phyloP scores from a whole-genome alignment of 2,797 vertebrate species.

The Cyclopterus lumpus region DNA sequence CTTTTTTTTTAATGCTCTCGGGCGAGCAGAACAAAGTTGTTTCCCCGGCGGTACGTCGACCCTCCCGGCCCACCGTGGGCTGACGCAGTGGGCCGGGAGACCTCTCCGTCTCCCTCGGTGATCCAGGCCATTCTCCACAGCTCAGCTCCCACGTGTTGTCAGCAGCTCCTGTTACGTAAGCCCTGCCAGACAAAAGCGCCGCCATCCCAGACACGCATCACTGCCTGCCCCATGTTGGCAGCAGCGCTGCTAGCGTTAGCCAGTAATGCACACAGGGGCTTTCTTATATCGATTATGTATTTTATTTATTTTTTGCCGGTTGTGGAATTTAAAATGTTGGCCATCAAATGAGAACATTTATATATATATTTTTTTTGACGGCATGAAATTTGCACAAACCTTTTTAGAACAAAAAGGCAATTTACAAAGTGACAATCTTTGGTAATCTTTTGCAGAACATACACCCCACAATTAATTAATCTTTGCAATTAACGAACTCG shows the following conservation, averaged over 20 bases:
- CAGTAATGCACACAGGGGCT: slow-evolving; percentile 51
- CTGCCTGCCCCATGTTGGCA: slow-evolving; percentile 61
- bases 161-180: slow-evolving; percentile 80
- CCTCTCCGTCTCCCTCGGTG: slow-evolving; percentile 66
- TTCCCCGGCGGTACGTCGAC: slow-evolving; percentile 27
- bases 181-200: slow-evolving; percentile 80
- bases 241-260: slow-evolving; percentile 40
- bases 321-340: slow-evolving; percentile 3
- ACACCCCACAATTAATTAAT: neutral
- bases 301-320: neutral
- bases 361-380: neutral
- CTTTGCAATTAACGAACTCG: neutral
- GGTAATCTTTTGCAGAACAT: neutral
- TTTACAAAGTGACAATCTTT: neutral
- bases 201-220: slow-evolving; percentile 76
- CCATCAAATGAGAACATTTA: neutral
- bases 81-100: slow-evolving; percentile 65
- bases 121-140: slow-evolving; percentile 76
- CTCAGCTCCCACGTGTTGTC: slow-evolving; percentile 81
- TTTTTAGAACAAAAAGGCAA: neutral
- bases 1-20: neutral
- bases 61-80: slow-evolving; percentile 35
- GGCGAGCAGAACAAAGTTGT: slow-evolving; percentile 28
- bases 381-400: neutral
- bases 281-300: slow-evolving; percentile 1